Evolutionary conservation across 2,888 invertebrate genomes (phyloP).

Genomic region (Unio pictorum): DNA sequence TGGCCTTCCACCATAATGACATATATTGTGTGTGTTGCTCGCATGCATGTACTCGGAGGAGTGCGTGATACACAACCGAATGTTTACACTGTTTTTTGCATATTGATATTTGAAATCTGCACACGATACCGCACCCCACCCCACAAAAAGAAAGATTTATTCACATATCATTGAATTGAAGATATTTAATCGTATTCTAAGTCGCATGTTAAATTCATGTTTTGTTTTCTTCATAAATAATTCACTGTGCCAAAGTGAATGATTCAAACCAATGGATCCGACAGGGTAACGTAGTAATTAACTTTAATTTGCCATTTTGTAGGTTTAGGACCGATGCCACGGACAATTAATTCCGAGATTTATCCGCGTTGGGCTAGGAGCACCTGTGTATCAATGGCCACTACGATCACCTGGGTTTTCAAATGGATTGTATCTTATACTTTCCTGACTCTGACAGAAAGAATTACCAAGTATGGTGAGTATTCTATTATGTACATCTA

Average conservation of each 20-base stretch:
- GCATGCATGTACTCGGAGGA: too few species aligned
- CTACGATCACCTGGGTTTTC: slow-evolving; percentile 74
- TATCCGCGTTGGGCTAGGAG: slow-evolving; percentile 75
- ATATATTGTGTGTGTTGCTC: too few species aligned
- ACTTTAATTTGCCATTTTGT: slow-evolving; percentile 14
- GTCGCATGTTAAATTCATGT: neutral
- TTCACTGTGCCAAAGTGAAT: too few species aligned
- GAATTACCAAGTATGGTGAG: slow-evolving; percentile 72
- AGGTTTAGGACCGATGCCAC: slow-evolving; percentile 76
- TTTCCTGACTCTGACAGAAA: slow-evolving; percentile 73
- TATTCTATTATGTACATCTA: neutral
- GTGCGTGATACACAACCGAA: too few species aligned
- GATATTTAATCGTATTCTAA: too few species aligned
- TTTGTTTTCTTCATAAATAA: neutral
- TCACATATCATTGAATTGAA: too few species aligned
- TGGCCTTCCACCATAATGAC: too few species aligned
- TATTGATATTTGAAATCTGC: too few species aligned
- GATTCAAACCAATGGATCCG: too few species aligned
- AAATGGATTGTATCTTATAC: slow-evolving; percentile 75
- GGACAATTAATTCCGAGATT: slow-evolving; percentile 76
- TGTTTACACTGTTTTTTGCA: too few species aligned
- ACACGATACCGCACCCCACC: too few species aligned
- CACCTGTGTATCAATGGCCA: slow-evolving; percentile 72
- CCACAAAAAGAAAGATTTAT: too few species aligned
- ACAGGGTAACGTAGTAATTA: neutral